phyloP scores from a whole-genome alignment of 1,140 invertebrate genomes.

The Yoshiicerus persimilis region DNA sequence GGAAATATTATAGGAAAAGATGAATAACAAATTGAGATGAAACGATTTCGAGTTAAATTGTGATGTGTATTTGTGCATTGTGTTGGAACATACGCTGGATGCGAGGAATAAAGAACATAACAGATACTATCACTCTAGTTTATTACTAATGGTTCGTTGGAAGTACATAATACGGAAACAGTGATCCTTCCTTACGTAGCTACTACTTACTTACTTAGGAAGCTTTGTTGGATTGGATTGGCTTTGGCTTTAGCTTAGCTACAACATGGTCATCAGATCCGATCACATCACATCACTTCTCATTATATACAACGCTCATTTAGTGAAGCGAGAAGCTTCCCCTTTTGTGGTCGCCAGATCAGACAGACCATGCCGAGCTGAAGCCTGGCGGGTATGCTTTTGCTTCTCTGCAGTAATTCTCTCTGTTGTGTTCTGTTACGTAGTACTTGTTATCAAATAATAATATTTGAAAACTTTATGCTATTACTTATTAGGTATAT shows the following conservation, averaged over 20 bases:
- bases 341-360: slow-evolving; percentile 5
- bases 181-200: not conserved
- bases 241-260: not conserved
- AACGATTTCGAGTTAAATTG: not conserved
- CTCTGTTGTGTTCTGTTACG: too few relatives aligned
- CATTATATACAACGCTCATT: not conserved
- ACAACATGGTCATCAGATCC: not conserved
- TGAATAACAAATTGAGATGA: slow-evolving; percentile 2
- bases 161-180: not conserved
- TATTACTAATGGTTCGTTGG: slow-evolving; percentile 1
- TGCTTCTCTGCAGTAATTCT: too few relatives aligned
- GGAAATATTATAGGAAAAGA: not conserved
- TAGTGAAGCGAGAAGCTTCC: slow-evolving; percentile 25
- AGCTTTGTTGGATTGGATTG: not conserved
- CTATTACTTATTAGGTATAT: too few relatives aligned
- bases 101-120: not conserved
- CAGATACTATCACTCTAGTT: not conserved
- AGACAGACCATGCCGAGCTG: not conserved
- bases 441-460: not conserved
- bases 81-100: not conserved
- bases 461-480: not conserved
- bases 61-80: not conserved
- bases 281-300: slow-evolving; percentile 11
- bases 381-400: not conserved
- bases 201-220: not conserved